Percentiles rank a stretch among this genome's conserved stretches.
Conservation (phyloP, 2,888 invertebrate genomes). For the Drosophila melanosoma region DNA sequence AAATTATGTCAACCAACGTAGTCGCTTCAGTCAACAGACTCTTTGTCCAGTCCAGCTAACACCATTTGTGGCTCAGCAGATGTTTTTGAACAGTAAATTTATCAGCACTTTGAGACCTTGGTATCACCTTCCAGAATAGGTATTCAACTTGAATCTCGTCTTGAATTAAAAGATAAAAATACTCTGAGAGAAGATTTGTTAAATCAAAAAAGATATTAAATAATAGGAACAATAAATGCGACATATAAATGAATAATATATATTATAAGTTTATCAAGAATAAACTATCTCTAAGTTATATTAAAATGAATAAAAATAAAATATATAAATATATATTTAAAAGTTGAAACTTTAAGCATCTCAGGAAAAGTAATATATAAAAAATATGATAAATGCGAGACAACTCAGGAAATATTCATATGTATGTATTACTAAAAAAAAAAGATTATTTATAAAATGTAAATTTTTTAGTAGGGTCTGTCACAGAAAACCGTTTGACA, state of each 20-base stretch:
- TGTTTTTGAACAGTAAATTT: slow-evolving; percentile 56
- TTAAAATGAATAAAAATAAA: background rate
- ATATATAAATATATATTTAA: background rate
- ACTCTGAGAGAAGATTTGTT: background rate
- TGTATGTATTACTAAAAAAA: background rate
- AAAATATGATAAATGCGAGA: background rate
- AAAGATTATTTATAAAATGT: background rate
- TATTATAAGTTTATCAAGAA: too few relatives aligned
- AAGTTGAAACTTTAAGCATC: background rate
- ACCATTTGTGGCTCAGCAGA: slow-evolving; percentile 24
- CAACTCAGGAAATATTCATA: background rate
- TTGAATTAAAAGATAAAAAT: too few relatives aligned
- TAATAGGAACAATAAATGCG: background rate
- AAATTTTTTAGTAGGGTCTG: background rate
- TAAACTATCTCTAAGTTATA: background rate
- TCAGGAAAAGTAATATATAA: background rate
- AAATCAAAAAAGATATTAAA: background rate
- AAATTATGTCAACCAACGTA: slow-evolving; percentile 66
- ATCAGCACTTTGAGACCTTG: slow-evolving; percentile 27
- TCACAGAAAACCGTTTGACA: background rate
- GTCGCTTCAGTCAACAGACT: slow-evolving; percentile 20
- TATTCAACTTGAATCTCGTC: slow-evolving; percentile 3
- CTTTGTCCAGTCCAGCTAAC: slow-evolving; percentile 8
- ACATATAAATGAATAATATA: background rate
- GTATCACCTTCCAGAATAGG: slow-evolving; percentile 2